These are phyloP conservation scores for Pyrochroa serraticornis DNA, from an alignment of 2,888 invertebrate species.

Conservation along the genomic window DNA sequence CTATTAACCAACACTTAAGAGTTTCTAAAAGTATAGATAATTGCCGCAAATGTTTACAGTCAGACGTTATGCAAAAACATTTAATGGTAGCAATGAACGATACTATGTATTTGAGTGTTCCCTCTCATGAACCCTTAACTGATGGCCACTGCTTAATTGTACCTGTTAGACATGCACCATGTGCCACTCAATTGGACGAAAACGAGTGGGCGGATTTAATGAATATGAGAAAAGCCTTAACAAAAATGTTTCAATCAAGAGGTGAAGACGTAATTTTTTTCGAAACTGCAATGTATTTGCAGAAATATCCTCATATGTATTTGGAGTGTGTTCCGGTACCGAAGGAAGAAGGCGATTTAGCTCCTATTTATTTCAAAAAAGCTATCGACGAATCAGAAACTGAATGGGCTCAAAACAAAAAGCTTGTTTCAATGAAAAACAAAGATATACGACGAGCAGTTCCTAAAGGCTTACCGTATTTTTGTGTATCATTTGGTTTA, in stretches of 20 bases:
- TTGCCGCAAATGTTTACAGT: conserved; percentile 85
- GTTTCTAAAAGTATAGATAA: conserved; percentile 75
- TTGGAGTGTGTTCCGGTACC: conserved; percentile 90
- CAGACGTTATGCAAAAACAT: conserved; percentile 80
- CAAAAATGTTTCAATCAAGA: conserved; percentile 74
- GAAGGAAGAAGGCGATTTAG: conserved; percentile 82
- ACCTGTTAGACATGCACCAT: conserved; percentile 80
- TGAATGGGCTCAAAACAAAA: conserved; percentile 96
- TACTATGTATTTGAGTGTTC: conserved; percentile 85
- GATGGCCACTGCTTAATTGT: conserved; percentile 86
- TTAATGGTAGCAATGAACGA: conserved; percentile 81
- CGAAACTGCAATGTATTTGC: conserved; percentile 81
- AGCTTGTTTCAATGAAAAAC: conserved; percentile 73
- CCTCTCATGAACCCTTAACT: conserved; percentile 79
- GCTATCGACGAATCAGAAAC: conserved; percentile 93
- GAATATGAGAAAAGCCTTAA: conserved; percentile 78
- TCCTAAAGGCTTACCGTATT: conserved; percentile 94
- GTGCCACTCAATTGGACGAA: conserved; percentile 87
- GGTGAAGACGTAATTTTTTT: conserved; percentile 87
- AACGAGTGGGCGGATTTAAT: conserved; percentile 91
- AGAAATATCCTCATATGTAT: conserved; percentile 77
- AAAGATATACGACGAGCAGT: conserved; percentile 80
- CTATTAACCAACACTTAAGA: conserved; percentile 75
- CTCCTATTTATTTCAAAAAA: conserved; percentile 98
- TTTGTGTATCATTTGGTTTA: conserved; percentile 92